Conservation (phyloP, 2,797 vertebrate genomes). For the Notamacropus eugenii region DNA sequence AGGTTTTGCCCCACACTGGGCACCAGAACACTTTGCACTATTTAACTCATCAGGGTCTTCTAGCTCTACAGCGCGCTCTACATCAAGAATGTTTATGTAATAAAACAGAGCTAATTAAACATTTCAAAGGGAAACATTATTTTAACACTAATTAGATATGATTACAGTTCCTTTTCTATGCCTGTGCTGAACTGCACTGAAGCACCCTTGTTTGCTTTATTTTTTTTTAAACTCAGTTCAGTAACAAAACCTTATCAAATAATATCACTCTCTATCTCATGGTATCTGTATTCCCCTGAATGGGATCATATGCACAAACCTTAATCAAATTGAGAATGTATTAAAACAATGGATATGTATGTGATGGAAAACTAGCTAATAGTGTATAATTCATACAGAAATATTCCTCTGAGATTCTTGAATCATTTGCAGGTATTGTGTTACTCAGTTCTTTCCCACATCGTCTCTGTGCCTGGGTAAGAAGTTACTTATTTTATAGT, state of each 20-base stretch:
- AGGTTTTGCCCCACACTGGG: slow-evolving; percentile 84
- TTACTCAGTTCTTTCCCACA: slow-evolving; percentile 6
- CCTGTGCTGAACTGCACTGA: slow-evolving; percentile 68
- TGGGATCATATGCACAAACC: slow-evolving; percentile 35
- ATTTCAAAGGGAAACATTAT: slow-evolving; percentile 90
- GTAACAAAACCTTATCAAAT: slow-evolving; percentile 70
- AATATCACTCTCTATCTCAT: background rate
- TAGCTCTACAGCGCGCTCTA: slow-evolving; percentile 73
- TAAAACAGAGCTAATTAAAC: slow-evolving; percentile 90
- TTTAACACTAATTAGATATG: slow-evolving; percentile 89
- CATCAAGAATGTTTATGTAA: slow-evolving; percentile 86
- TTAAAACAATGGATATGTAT: slow-evolving; percentile 45
- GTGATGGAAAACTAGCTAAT: background rate
- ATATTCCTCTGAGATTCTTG: background rate
- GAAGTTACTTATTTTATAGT: background rate
- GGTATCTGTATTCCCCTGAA: background rate
- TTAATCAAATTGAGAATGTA: slow-evolving; percentile 45
- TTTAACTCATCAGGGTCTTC: slow-evolving; percentile 83
- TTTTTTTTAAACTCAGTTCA: slow-evolving; percentile 62
- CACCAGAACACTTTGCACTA: slow-evolving; percentile 75
- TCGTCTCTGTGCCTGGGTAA: background rate
- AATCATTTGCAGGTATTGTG: background rate
- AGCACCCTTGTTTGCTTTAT: slow-evolving; percentile 73
- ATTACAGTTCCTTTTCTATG: slow-evolving; percentile 83
- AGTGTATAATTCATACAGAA: background rate